Evolutionary conservation across 1,140 invertebrate species (phyloP).

Genomic region (Linepithema humile): DNA sequence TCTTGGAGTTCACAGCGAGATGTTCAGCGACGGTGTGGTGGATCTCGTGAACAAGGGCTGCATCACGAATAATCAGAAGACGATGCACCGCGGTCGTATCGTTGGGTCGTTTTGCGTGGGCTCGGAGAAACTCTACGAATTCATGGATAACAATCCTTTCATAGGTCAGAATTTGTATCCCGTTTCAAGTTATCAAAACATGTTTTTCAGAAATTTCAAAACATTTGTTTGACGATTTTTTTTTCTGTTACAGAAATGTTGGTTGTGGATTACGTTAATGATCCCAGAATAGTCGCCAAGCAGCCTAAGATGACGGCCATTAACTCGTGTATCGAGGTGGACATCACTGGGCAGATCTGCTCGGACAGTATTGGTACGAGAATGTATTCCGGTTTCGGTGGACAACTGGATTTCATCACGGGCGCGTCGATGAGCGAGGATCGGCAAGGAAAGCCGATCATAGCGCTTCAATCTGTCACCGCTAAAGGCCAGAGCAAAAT

Average conservation of each 20-base stretch:
- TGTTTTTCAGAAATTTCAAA: not conserved
- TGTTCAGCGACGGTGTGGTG: constrained; percentile 97
- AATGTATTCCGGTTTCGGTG: constrained; percentile 97
- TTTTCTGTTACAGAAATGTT: constrained; percentile 89
- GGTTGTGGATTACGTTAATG: constrained; percentile 94
- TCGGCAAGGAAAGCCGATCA: constrained; percentile 96
- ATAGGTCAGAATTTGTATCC: constrained; percentile 86
- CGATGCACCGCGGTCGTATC: constrained; percentile 92
- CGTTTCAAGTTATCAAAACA: not conserved
- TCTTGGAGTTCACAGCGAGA: constrained; percentile 97
- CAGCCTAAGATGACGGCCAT: constrained; percentile 97
- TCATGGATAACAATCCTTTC: constrained; percentile 97
- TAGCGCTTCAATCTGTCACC: constrained; percentile 95
- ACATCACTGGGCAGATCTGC: constrained; percentile 96
- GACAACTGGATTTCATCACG: constrained; percentile 97
- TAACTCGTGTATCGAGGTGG: constrained; percentile 98
- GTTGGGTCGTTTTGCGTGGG: constrained; percentile 96
- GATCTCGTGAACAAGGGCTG: constrained; percentile 95
- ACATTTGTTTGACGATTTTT: not conserved
- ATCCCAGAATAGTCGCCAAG: constrained; percentile 90
- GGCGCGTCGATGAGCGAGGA: constrained; percentile 96
- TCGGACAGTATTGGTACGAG: constrained; percentile 96
- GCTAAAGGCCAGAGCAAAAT: constrained; percentile 96
- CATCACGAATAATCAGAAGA: constrained; percentile 95
- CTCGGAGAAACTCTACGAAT: constrained; percentile 94